Percentiles rank a stretch among this genome's conserved stretches.
Evolutionary conservation across 2,797 vertebrate genomes (phyloP).

Genomic region (Mormyrus hasselquistii): DNA sequence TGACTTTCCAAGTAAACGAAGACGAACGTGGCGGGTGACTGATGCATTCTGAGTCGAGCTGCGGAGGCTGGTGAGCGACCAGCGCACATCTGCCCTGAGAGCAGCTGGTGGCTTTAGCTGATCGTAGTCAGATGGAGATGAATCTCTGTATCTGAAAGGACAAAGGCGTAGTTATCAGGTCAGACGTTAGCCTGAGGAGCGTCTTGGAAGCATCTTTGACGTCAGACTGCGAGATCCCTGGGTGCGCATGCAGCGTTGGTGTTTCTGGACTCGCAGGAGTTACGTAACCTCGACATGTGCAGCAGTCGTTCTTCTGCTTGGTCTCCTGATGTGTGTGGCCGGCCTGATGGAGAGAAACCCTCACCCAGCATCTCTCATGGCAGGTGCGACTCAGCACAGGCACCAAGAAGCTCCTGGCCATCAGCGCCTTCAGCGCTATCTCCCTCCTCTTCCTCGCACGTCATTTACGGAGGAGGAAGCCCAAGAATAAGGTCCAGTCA

Average conservation of each 20-base stretch:
- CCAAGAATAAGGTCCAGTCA: slow-evolving; percentile 62
- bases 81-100: not conserved
- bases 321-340: not conserved
- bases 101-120: not conserved
- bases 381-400: slow-evolving; percentile 78
- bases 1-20: not conserved
- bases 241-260: not conserved
- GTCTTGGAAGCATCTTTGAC: not conserved
- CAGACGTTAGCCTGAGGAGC: not conserved
- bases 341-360: not conserved
- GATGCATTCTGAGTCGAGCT: not conserved
- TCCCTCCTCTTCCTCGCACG: slow-evolving; percentile 84
- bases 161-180: not conserved
- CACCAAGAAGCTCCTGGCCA: slow-evolving; percentile 77
- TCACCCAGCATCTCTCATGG: slow-evolving; percentile 10
- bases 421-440: slow-evolving; percentile 74
- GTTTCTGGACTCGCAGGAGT: not conserved
- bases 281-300: not conserved
- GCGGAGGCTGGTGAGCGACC: not conserved
- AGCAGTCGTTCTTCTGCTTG: not conserved
- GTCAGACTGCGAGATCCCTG: not conserved
- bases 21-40: not conserved
- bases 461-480: slow-evolving; percentile 84
- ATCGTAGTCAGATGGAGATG: not conserved
- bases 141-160: not conserved